These are phyloP conservation scores for Nomada hirtipes DNA, from an alignment of 2,888 invertebrate species.

Conservation along the genomic window DNA sequence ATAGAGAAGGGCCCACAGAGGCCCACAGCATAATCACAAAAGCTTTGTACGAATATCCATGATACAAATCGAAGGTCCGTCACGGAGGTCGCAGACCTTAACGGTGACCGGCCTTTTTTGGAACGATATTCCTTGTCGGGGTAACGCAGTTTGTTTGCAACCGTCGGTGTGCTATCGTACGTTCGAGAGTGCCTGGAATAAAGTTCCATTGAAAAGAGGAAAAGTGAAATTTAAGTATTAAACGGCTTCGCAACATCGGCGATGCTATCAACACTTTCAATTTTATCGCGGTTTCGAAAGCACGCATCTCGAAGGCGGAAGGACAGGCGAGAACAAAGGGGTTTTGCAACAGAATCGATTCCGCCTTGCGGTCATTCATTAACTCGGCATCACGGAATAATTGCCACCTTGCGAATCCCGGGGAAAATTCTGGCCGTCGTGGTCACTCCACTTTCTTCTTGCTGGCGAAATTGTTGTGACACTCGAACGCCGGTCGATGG, in stretches of 20 bases:
- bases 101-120: conserved; percentile 56
- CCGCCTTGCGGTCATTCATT: background rate
- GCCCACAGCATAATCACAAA: background rate
- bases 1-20: background rate
- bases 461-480: conserved; percentile 22
- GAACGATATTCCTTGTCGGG: conserved; percentile 31
- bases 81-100: conserved; percentile 58
- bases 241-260: background rate
- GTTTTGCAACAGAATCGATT: background rate
- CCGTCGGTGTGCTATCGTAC: background rate
- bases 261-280: background rate
- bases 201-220: background rate
- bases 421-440: background rate
- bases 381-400: conserved; percentile 11
- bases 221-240: background rate
- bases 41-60: conserved; percentile 20
- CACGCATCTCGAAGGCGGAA: background rate
- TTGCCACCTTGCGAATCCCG: conserved; percentile 20
- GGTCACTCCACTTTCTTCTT: conserved; percentile 22
- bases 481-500: conserved; percentile 25
- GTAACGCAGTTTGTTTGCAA: conserved; percentile 19
- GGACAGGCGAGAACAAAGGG: background rate
- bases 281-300: background rate
- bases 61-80: conserved; percentile 33
- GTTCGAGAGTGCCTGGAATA: background rate